Evolutionary conservation across 2,113 vertebrate genomes (phyloP), one percentile per base, ranked within the genome.

Genomic region (Oncorhynchus clarkii): DNA sequence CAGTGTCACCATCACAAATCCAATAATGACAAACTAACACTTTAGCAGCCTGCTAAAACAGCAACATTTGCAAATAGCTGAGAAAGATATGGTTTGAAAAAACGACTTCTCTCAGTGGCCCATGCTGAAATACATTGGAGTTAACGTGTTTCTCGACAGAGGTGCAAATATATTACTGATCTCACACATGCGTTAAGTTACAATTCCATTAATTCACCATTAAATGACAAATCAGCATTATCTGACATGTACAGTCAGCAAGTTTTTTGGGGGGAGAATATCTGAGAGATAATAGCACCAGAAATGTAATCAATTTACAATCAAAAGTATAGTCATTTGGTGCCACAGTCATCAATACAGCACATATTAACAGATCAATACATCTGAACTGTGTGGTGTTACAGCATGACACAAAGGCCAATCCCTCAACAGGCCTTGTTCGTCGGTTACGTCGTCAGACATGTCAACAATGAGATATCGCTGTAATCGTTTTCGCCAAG

Each of bases 1-100:
- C 89, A 89, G 87, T 89, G 89, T 87, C 88, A 88, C 83, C 87
- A 88, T 84, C 86, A 90, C 87, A 85, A 87, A 76, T 85, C 84
- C 86, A 90, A 84, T 83, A 86, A 82, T 73, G 78, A 84, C 80
- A 73, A 83, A 86, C 84, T 79, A 85, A 86, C 88, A 90, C 70
- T 54, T 83, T 45, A 12, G 39, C 8, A 54, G 16, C 80, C 67
- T 66, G 80, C 78, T 86, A 80, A 79, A 86, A 86, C 73, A 79
- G 78, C 74, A 84, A 84, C 48, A 20, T 78, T 62, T 84, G 64
- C 16, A 70, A 2, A 26, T 71, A 78, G 80, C 73, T 84, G 83
- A 85, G 88, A 88, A 88, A 85, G 85, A 77, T 80, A 84, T 88
- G 82, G 16, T 39, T 16, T 2, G 4, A 31, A 54, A 69, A 29